Base-by-base conservation (phyloP, 1,140 invertebrate genomes). In the Diachasma alloeum region DNA sequence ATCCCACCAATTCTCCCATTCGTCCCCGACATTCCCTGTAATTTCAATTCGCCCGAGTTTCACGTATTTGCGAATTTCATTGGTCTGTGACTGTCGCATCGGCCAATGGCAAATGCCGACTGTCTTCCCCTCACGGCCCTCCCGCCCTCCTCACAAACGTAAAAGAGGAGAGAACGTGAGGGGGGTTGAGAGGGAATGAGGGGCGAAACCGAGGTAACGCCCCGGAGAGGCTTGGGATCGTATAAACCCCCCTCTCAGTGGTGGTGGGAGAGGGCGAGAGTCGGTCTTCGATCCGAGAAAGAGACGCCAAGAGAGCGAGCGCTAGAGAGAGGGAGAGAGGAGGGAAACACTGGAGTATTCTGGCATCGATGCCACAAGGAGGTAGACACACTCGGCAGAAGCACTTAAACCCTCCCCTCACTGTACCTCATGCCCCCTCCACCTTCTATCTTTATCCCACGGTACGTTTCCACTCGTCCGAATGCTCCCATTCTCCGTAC, bases 81-180 rank as follows among this genome's bases (percentile, higher is more conserved):
- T 88, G 87, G 84, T 88, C 87, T 87, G 81, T 85, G 87, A 86
- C 83, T 88, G 85, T 87, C 86, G 84, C 82, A 75, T 76, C 81
- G 83, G 83, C 87, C 87, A 88, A 88, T 88, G 85, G 85, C 83
- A 87, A 85, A 88, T 88, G 87, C 84, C 84, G 85, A 87, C 83
- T 88, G 85, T 77, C 46, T 85, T 53, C 59, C 59, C 59, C 59
- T 63, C 15, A n/a, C n/a, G n/a, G n/a, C n/a, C n/a, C n/a, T 0
- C 24, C 6, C 24, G 6, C 24, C 24, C 39, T 42, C 39, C 68
- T 77, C 80, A 77, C 59, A 68, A 82, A 74, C 79, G 83, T 81
- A 82, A 81, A 81, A 80, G 81, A 80, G 24, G 71, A 75, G 70
- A 53, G 68, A n/a, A 39, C 19, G 69, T 48, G 69, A 37, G 78